Conservation (phyloP, 1,140 invertebrate genomes). For the Trichonephila clavata region DNA sequence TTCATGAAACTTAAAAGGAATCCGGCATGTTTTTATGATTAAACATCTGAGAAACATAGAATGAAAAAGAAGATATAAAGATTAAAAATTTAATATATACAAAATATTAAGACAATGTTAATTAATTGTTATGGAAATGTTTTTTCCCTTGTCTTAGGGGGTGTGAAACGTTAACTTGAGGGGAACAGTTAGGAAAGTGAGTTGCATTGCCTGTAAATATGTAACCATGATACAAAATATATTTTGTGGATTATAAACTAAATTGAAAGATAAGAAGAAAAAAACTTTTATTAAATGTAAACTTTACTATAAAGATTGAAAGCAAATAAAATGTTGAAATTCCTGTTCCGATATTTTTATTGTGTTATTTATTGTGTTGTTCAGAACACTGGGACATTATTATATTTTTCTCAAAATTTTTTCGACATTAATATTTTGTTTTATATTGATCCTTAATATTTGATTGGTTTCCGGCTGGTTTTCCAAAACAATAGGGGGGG, state of each 20-base stretch:
- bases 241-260: constrained; percentile 52
- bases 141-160: neutral
- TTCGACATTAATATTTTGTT: no score
- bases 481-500: no score
- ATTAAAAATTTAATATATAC: no score
- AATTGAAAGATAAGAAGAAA: neutral
- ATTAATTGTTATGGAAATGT: neutral
- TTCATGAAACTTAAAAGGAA: neutral
- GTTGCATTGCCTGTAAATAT: constrained; percentile 54
- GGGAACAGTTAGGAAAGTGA: neutral
- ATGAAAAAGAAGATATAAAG: no score
- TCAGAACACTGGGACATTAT: no score
- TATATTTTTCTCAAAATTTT: no score
- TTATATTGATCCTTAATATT: no score
- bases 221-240: constrained; percentile 50
- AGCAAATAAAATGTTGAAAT: constrained; percentile 63
- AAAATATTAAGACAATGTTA: neutral
- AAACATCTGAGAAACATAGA: neutral
- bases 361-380: neutral
- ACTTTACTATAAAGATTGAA: constrained; percentile 24
- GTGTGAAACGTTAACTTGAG: neutral
- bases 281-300: constrained; percentile 52
- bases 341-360: neutral
- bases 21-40: neutral
- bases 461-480: no score